Evolutionary conservation across 2,113 vertebrate species (phyloP), one percentile per base, ranked within the genome.

Genomic region (Hippoglossus stenolepis): DNA sequence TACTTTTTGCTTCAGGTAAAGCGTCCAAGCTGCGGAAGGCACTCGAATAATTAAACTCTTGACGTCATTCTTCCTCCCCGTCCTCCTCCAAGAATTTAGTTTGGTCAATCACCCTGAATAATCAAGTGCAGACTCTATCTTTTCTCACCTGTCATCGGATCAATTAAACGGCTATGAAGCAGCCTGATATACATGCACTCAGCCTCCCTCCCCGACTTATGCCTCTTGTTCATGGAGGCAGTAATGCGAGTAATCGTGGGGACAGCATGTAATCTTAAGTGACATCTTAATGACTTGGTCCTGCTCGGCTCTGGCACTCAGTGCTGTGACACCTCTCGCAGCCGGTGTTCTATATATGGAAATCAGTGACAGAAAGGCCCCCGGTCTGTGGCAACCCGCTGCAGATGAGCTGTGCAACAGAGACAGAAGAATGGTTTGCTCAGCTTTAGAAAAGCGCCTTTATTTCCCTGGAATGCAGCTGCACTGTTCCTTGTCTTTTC

Each of bases 221-320:
- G 79, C 49, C 57, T 73, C 86, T 86, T 89, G 87, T 89, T 88
- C 78, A 70, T 45, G 64, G 80, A 87, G 70, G 90, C 88, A 76
- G 82, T 92, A 88, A 90, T 91, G 88, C 75, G 85, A 82, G 77
- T 85, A 86, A 90, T 92, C 84, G 65, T 18, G 72, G 85, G 85
- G 89, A 88, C 89, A 90, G 86, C 88, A 88, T 92, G 88, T 92
- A 92, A 94, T 92, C 87, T 90, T 89, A 87, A 92, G 87, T 91
- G 92, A 93, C 93, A 91, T 87, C 77, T 85, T 92, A 93, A 93
- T 93, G 90, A 92, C 85, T 89, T 83, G 65, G 84, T 86, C 92
- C 88, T 86, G 86, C 79, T 69, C 40, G 60, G 80, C 84, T 83
- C 76, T 86, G 87, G 80, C 83, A 69, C 73, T 85, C 40, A 5